Evolutionary conservation across 2,113 vertebrate genomes (phyloP).

Genomic region (Hippocampus abdominalis): DNA sequence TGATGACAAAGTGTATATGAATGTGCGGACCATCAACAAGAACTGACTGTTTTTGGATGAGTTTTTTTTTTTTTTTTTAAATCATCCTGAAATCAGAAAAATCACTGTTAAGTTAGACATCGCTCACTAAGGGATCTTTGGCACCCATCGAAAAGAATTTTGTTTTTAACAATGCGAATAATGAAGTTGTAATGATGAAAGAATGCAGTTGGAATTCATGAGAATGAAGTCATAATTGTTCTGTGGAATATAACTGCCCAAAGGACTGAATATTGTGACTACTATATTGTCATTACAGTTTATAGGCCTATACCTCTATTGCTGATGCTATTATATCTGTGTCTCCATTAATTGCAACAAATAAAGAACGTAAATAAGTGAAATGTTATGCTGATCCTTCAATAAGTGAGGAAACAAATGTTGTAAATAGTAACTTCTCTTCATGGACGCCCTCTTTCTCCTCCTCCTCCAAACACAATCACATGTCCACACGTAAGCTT

Average conservation of each 20-base stretch:
- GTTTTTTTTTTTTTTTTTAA: neutral
- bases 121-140: too few species aligned
- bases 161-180: too few species aligned
- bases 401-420: neutral
- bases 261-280: neutral
- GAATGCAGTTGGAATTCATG: too few species aligned
- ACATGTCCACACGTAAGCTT: constrained; percentile 4
- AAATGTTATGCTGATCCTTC: neutral
- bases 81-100: neutral
- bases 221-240: too few species aligned
- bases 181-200: too few species aligned
- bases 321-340: neutral
- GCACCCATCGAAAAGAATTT: too few species aligned
- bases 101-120: neutral
- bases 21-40: constrained; percentile 67
- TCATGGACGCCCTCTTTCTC: too few species aligned
- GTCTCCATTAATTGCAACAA: neutral
- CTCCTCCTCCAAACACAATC: constrained; percentile 12
- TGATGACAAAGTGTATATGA: constrained; percentile 70
- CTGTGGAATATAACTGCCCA: too few species aligned
- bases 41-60: constrained; percentile 17
- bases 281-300: neutral
- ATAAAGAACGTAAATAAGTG: neutral
- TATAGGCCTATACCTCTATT: too few species aligned
- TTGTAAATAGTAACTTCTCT: too few species aligned